Percentiles rank a stretch among this genome's conserved stretches.
These are phyloP conservation scores for Tigriopus californicus DNA, from an alignment of 2,888 invertebrate species.

Conservation along the genomic window DNA sequence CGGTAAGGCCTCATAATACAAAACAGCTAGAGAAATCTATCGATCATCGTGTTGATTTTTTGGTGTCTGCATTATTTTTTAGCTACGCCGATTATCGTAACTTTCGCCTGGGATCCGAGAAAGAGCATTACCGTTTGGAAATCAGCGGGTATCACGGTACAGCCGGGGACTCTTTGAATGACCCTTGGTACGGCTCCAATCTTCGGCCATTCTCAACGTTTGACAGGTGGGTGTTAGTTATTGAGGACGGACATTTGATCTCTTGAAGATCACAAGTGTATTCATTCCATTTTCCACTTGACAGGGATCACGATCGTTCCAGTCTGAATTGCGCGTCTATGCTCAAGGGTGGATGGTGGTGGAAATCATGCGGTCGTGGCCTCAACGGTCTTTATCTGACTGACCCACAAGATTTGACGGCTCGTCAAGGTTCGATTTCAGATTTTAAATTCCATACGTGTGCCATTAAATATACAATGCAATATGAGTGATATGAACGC, in stretches of 20 bases:
- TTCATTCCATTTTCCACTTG: no score
- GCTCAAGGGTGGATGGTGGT: conserved; percentile 90
- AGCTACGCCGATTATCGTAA: conserved; percentile 78
- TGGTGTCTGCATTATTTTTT: conserved; percentile 18
- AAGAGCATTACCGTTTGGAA: conserved; percentile 73
- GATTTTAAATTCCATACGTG: no score
- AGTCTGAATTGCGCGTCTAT: conserved; percentile 78
- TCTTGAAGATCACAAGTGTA: no score
- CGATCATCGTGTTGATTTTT: not conserved
- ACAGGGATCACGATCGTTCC: conserved; percentile 70
- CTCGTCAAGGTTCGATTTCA: conserved; percentile 64
- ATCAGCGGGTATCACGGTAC: conserved; percentile 80
- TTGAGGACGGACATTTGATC: no score
- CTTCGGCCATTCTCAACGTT: conserved; percentile 84
- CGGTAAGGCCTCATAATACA: conserved; percentile 43
- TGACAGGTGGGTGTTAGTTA: no score
- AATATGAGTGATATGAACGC: no score
- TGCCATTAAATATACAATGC: no score
- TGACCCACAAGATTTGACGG: conserved; percentile 63
- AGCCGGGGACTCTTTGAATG: conserved; percentile 74
- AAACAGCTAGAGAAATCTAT: no score
- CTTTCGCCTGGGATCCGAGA: conserved; percentile 78
- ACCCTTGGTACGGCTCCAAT: conserved; percentile 84
- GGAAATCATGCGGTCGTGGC: conserved; percentile 79
- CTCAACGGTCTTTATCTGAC: conserved; percentile 72